Conservation (phyloP, 1,140 invertebrate species). For the Doryteuthis pealeii region DNA sequence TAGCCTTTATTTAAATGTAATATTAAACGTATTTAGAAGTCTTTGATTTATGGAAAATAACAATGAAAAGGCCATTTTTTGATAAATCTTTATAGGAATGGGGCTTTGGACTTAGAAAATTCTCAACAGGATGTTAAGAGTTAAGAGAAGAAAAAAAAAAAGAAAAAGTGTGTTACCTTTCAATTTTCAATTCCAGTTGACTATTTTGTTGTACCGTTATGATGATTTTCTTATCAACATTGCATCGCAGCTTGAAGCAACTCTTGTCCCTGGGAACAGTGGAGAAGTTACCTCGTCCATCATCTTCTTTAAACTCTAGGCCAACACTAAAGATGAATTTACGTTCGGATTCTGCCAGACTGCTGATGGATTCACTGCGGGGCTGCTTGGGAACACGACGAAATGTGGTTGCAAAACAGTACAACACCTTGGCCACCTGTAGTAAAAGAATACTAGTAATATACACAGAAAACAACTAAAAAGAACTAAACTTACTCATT, state of each 20-base stretch:
- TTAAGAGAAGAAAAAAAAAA: neutral
- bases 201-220: constrained; percentile 85
- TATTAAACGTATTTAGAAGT: too few relatives aligned
- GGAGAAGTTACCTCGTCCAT: constrained; percentile 73
- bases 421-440: constrained; percentile 72
- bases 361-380: constrained; percentile 23
- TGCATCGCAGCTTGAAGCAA: constrained; percentile 88
- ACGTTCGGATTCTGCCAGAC: constrained; percentile 40
- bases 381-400: constrained; percentile 64
- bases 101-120: too few relatives aligned
- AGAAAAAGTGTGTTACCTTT: constrained; percentile 45
- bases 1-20: too few relatives aligned
- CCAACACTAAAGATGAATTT: constrained; percentile 75
- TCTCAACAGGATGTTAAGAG: too few relatives aligned
- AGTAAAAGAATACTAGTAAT: constrained; percentile 35
- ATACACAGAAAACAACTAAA: constrained; percentile 10
- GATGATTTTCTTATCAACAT: constrained; percentile 88
- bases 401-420: constrained; percentile 90
- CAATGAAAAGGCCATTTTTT: neutral
- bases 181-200: constrained; percentile 57
- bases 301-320: constrained; percentile 81
- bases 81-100: too few relatives aligned
- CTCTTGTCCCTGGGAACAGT: constrained; percentile 86
- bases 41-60: too few relatives aligned
- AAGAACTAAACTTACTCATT: neutral